Conservation (phyloP, 1,140 invertebrate species). For the silkworm (Bombyx mori) region ASM3026992v2 NC_085129.1:12552501-12553000, state of each 20-base stretch:
- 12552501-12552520: no score
- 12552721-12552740: no score
- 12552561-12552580: constrained; percentile 16
- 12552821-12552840: no score
- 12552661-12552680: constrained; percentile 13
- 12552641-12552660: constrained; percentile 16
- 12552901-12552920: constrained; percentile 11
- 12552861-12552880: constrained; percentile 3
- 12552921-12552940: constrained; percentile 19
- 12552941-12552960: constrained; percentile 16
- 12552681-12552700: no score
- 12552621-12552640: constrained; percentile 29
- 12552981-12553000: no score
- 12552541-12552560: neutral
- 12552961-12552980: constrained; percentile 5
- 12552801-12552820: no score
- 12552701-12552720: no score
- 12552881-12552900: constrained; percentile 23
- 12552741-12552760: no score
- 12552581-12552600: constrained; percentile 28
- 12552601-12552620: constrained; percentile 29
- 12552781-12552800: no score
- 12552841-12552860: no score
- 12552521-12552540: no score
- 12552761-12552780: no score